These are phyloP conservation scores for Rachycentron canadum DNA, from an alignment of 2,797 vertebrate genomes.

Conservation along the genomic window DNA sequence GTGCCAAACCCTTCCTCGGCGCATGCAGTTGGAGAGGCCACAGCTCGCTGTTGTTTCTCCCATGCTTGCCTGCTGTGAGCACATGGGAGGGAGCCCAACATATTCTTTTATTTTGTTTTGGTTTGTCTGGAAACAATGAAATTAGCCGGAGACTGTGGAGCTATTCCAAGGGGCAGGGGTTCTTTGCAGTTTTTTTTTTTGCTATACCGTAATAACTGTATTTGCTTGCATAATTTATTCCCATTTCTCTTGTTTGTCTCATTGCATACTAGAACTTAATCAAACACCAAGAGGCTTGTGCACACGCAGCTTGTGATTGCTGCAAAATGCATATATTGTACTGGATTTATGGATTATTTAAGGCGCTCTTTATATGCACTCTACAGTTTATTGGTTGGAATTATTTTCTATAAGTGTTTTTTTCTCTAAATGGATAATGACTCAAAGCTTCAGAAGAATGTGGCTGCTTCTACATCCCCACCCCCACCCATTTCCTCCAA, in stretches of 20 bases:
- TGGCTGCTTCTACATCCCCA: constrained; percentile 3
- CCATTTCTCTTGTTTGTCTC: constrained; percentile 38
- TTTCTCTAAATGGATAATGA: constrained; percentile 31
- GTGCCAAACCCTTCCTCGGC: constrained; percentile 42
- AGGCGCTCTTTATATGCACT: constrained; percentile 3
- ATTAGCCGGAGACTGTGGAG: constrained; percentile 52
- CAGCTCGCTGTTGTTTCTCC: constrained; percentile 45
- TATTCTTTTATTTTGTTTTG: constrained; percentile 61
- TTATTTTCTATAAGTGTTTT: background rate
- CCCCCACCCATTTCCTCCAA: constrained; percentile 5
- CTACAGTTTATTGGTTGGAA: constrained; percentile 16
- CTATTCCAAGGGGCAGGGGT: constrained; percentile 33
- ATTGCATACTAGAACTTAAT: constrained; percentile 15
- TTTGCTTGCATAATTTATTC: constrained; percentile 65
- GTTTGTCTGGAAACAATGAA: constrained; percentile 64
- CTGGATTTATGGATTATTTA: constrained; percentile 22
- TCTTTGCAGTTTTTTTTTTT: constrained; percentile 55
- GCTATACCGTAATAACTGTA: constrained; percentile 61
- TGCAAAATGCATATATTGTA: background rate
- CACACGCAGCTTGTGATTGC: constrained; percentile 3
- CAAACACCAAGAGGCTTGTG: background rate
- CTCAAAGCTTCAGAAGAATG: constrained; percentile 11
- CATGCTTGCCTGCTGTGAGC: constrained; percentile 59
- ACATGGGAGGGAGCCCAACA: constrained; percentile 54
- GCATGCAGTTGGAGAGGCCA: constrained; percentile 55